Evolutionary conservation across 2,113 vertebrate species (phyloP), one percentile per base, ranked within the genome.

Genomic region (Gambusia affinis): DNA sequence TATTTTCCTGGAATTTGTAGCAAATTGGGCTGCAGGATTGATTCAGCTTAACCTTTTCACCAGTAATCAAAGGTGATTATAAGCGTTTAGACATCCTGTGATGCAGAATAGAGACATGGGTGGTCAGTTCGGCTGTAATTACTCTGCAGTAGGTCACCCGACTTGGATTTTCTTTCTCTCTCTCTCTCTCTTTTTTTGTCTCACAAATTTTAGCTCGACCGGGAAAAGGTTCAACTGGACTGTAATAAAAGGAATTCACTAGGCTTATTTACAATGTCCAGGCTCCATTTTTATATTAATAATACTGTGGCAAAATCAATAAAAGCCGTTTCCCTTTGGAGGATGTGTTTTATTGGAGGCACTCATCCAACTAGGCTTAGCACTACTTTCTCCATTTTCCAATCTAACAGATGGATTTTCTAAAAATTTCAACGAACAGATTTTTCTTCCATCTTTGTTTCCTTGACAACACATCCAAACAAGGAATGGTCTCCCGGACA

Each of bases 391-490:
- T 80, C 66, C 88, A 71, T 77, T 80, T 92, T 92, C 87, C 86
- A 90, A 91, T 77, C 74, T 17, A 88, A 75, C 83, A 92, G 90
- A 93, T 92, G 91, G 92, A 91, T 89, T 93, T 92, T 91, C 84
- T 73, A 90, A 93, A 92, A 88, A 90, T 88, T 92, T 90, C 86
- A 88, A 64, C 70, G 39, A 92, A 81, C 88, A 89, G 85, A 75
- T 83, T 89, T 86, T 81, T 79, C 67, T 80, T 19, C 77, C 79
- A 82, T 90, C 85, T 93, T 93, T 93, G 93, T 94, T 93, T 91
- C 94, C 93, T 90, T 94, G 93, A 93, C 93, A 89, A 95, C 94
- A 88, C 68, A 83, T 92, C 91, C 87, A 95, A 95, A 95, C 94
- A 95, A 94, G 90, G 87, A 92, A 85, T 82, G 86, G 94, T 94